These are phyloP conservation scores for Calameuta idolon DNA, from an alignment of 2,888 invertebrate species.

Conservation along the genomic window DNA sequence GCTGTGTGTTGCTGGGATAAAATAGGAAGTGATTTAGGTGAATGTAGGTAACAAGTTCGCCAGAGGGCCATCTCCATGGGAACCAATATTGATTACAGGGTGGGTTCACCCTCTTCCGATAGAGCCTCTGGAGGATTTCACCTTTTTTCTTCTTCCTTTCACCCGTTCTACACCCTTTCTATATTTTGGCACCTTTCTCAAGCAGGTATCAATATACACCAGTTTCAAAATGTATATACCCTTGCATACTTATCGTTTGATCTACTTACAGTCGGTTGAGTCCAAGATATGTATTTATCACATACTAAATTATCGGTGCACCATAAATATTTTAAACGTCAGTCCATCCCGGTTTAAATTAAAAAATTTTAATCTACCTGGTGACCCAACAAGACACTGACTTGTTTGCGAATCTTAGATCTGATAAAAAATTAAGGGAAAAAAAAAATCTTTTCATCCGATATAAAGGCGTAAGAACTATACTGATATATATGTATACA, in stretches of 20 bases:
- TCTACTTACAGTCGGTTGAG: not conserved
- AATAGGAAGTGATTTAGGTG: slow-evolving; percentile 51
- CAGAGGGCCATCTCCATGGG: slow-evolving; percentile 61
- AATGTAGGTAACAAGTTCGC: slow-evolving; percentile 61
- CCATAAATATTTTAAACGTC: no score
- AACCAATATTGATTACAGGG: slow-evolving; percentile 63
- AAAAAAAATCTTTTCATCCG: not conserved
- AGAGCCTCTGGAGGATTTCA: not conserved
- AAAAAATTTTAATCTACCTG: not conserved
- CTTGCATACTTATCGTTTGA: not conserved
- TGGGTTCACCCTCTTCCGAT: slow-evolving; percentile 18
- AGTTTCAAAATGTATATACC: not conserved
- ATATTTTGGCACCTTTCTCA: not conserved
- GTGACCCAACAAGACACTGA: no score
- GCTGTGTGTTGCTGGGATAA: not conserved
- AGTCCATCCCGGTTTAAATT: not conserved
- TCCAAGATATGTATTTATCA: not conserved
- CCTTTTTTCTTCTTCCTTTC: not conserved
- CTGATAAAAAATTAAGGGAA: not conserved
- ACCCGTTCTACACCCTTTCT: not conserved
- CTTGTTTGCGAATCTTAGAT: not conserved
- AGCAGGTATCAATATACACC: not conserved
- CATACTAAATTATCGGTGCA: no score
- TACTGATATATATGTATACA: not conserved
- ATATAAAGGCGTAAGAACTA: not conserved